Evolutionary conservation across 1,140 invertebrate species (phyloP).

Genomic region (Diorhabda elongata): DNA sequence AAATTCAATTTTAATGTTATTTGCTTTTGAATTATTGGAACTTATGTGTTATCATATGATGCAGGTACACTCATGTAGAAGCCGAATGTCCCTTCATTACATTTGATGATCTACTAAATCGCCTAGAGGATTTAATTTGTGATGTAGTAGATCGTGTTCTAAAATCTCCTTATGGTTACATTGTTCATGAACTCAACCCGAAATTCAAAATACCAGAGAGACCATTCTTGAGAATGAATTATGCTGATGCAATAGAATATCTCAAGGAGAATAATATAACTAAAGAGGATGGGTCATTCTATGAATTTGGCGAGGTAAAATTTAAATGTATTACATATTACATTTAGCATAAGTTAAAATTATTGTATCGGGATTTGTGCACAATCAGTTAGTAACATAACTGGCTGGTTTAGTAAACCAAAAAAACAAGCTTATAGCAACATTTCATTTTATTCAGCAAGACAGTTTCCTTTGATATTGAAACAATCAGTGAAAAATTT

Average conservation of each 20-base stretch:
- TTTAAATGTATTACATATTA: too few relatives aligned
- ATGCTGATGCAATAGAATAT: conserved; percentile 91
- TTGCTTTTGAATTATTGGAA: background rate
- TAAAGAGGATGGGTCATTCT: conserved; percentile 95
- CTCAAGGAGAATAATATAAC: conserved; percentile 89
- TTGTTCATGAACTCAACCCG: conserved; percentile 91
- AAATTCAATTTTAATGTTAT: background rate
- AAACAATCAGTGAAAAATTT: too few relatives aligned
- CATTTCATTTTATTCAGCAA: too few relatives aligned
- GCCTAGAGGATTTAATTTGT: conserved; percentile 91
- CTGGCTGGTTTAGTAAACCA: too few relatives aligned
- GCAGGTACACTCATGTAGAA: conserved; percentile 92
- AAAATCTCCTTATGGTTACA: conserved; percentile 71
- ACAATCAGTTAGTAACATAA: too few relatives aligned
- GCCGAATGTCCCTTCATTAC: conserved; percentile 94
- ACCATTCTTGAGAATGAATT: conserved; percentile 94
- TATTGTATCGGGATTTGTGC: too few relatives aligned
- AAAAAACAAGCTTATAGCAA: too few relatives aligned
- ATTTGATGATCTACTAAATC: conserved; percentile 87
- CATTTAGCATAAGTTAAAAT: too few relatives aligned
- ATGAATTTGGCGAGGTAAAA: conserved; percentile 92
- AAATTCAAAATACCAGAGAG: conserved; percentile 81
- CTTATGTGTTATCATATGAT: background rate
- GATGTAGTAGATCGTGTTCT: conserved; percentile 93
- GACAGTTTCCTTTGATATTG: too few relatives aligned